Percentiles rank a stretch among this genome's conserved stretches.
Evolutionary conservation across 2,888 invertebrate genomes (phyloP).

Genomic region (Phaonia tiefii): DNA sequence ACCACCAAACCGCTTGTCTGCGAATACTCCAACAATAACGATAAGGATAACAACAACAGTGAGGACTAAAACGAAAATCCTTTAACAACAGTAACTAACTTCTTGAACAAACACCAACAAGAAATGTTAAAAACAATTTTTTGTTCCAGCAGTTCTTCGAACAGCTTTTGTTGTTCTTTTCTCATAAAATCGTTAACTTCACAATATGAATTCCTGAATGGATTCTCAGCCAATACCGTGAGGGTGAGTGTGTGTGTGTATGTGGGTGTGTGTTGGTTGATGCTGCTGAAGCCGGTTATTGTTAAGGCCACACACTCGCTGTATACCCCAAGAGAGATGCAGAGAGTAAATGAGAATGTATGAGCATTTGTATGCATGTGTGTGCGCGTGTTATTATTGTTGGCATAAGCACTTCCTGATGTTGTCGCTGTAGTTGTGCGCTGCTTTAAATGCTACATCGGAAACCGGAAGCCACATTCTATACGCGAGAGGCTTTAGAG

Average conservation of each 20-base stretch:
- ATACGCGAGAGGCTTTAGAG: conserved; percentile 34
- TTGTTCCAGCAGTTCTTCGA: neutral
- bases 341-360: no score
- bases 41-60: neutral
- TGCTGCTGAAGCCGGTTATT: neutral
- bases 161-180: neutral
- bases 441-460: conserved; percentile 38
- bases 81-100: conserved; percentile 8
- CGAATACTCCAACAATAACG: neutral
- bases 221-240: neutral
- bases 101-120: neutral
- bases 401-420: conserved; percentile 35
- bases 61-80: neutral
- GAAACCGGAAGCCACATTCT: conserved; percentile 45
- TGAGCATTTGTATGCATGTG: no score
- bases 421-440: conserved; percentile 42
- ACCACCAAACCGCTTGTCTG: neutral
- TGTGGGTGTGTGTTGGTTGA: neutral
- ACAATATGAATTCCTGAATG: conserved; percentile 9
- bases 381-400: conserved; percentile 14
- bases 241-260: neutral
- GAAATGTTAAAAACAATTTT: conserved; percentile 4
- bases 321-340: no score
- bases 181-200: neutral
- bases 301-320: no score